phyloP scores from a whole-genome alignment of 2,113 vertebrate species.

The Talpa occidentalis region DNA sequence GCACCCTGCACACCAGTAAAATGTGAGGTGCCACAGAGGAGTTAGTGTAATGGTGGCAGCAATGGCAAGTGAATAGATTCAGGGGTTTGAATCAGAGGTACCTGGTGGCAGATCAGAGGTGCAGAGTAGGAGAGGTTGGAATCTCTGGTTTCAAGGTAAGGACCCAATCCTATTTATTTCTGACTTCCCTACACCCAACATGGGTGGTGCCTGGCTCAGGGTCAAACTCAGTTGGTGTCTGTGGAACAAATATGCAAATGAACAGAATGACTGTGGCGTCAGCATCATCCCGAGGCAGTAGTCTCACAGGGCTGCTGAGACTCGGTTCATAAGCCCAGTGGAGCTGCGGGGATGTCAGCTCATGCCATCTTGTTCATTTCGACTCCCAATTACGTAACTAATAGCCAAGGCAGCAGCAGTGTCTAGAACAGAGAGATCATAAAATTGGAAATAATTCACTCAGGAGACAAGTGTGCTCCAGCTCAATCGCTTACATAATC shows the following conservation, averaged over 20 bases:
- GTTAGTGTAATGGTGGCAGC: too few species aligned
- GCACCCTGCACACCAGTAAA: background rate
- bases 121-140: background rate
- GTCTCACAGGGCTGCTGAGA: background rate
- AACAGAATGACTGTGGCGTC: background rate
- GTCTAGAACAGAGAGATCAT: background rate
- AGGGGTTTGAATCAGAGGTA: background rate
- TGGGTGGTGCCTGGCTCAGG: background rate
- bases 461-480: background rate
- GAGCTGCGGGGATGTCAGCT: background rate
- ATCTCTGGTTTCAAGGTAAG: too few species aligned
- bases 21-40: background rate
- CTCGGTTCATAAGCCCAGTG: background rate
- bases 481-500: background rate
- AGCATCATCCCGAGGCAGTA: background rate
- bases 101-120: background rate
- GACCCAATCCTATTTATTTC: background rate
- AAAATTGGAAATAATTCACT: slow-evolving; percentile 40
- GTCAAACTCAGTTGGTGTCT: background rate
- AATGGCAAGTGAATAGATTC: background rate
- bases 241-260: background rate
- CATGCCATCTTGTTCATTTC: background rate
- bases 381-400: slow-evolving; percentile 6
- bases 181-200: background rate
- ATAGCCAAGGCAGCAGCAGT: background rate